phyloP scores from a whole-genome alignment of 2,113 vertebrate genomes.

The Apteryx owenii region DNA sequence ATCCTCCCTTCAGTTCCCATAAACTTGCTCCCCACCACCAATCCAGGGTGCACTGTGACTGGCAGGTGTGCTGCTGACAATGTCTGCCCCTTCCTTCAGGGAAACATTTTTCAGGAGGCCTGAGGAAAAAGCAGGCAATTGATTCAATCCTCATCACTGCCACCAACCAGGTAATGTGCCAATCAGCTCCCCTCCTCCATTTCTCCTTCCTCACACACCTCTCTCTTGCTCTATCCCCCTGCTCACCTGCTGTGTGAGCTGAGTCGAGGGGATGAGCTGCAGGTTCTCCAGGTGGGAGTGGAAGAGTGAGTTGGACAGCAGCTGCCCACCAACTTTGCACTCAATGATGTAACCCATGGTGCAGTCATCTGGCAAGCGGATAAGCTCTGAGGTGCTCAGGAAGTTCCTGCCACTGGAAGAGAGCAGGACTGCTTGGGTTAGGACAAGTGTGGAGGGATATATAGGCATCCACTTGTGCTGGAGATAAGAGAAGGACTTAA shows the following conservation, averaged over 20 bases:
- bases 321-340: conserved; percentile 79
- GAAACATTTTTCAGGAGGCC: neutral
- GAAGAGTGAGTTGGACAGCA: conserved; percentile 86
- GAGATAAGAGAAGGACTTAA: neutral
- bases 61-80: neutral
- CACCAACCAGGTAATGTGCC: neutral
- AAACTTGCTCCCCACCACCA: neutral
- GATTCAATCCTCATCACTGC: neutral
- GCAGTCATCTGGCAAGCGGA: conserved; percentile 91
- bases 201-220: neutral
- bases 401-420: conserved; percentile 82
- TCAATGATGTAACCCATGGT: conserved; percentile 93
- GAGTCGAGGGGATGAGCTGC: conserved; percentile 77
- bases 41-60: neutral
- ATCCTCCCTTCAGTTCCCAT: neutral
- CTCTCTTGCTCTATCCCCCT: neutral
- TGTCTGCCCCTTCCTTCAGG: conserved; percentile 12
- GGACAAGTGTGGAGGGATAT: neutral
- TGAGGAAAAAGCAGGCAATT: neutral
- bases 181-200: neutral
- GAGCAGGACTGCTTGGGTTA: neutral
- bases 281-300: conserved; percentile 95
- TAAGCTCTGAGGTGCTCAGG: conserved; percentile 83
- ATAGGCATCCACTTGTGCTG: neutral
- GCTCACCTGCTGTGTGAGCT: conserved; percentile 80